Percentiles rank a stretch among this genome's conserved stretches.
These are phyloP conservation scores for mouse (Mus musculus) DNA, from an alignment of 2,113 vertebrate genomes.

Conservation along the genomic window GRCm39 chr1:136880001-136880500, in stretches of 20 bases:
- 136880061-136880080: accelerated
- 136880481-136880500: not conserved
- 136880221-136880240: not conserved
- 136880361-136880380: not conserved
- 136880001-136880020: not conserved
- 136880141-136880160: not conserved
- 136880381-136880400: not conserved
- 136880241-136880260: not conserved
- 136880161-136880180: too few species aligned
- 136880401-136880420: not conserved
- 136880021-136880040: not conserved
- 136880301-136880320: accelerated
- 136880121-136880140: not conserved
- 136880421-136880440: not conserved
- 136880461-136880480: not conserved
- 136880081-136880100: accelerated
- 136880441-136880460: not conserved
- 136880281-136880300: not conserved
- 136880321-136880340: accelerated
- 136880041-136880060: not conserved
- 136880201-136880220: not conserved
- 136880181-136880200: accelerated
- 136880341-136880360: not conserved
- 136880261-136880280: not conserved
- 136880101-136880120: accelerated